Percentiles rank a stretch among this genome's conserved stretches.
phyloP scores from a whole-genome alignment of 1,140 invertebrate genomes.

The Steinernema khuongi region DNA sequence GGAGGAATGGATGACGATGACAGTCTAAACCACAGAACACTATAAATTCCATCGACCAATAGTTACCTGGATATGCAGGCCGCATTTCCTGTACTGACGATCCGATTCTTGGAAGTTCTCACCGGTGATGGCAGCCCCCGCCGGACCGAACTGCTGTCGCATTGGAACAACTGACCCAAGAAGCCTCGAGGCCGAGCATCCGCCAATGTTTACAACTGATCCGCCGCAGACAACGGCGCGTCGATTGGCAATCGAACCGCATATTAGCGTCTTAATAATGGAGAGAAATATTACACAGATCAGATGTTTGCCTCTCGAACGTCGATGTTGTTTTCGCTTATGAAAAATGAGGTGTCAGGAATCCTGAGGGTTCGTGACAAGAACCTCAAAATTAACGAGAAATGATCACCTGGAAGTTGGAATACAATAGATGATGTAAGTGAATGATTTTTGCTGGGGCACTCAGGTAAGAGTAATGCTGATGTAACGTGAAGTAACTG shows the following conservation, averaged over 20 bases:
- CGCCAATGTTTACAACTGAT: conserved; percentile 2
- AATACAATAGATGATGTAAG: no score
- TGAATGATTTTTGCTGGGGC: no score
- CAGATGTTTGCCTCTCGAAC: background rate
- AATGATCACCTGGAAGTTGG: no score
- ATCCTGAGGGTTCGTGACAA: no score
- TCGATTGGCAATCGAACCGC: background rate
- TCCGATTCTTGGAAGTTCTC: conserved; percentile 42
- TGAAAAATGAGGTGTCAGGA: background rate
- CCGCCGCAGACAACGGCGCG: background rate
- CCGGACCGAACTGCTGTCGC: conserved; percentile 8
- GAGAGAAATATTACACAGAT: conserved; percentile 9
- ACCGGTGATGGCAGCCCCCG: conserved; percentile 37
- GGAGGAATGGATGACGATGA: background rate
- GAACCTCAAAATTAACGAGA: no score
- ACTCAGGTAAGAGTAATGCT: no score
- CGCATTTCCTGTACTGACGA: conserved; percentile 1
- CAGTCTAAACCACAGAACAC: background rate
- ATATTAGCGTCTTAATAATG: conserved; percentile 10
- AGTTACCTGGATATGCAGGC: conserved; percentile 1
- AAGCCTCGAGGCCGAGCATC: background rate
- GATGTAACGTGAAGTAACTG: no score
- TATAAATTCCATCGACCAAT: background rate
- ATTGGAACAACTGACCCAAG: conserved; percentile 12
- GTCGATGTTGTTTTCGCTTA: background rate